phyloP scores from a whole-genome alignment of 1,140 invertebrate species.

The Holotrichia oblita region DNA sequence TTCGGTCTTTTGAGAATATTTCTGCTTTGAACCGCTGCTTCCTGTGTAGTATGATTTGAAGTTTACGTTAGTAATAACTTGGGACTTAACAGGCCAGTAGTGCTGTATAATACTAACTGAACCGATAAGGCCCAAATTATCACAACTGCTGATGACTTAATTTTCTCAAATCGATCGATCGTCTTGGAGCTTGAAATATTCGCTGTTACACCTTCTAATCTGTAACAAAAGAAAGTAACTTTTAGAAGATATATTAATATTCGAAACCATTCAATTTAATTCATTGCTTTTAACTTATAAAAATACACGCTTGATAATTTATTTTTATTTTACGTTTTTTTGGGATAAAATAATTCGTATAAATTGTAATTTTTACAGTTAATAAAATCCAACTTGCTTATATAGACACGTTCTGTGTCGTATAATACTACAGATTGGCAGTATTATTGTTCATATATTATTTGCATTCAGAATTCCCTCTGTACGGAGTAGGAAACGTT shows the following conservation, averaged over 20 bases:
- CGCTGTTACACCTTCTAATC: background rate
- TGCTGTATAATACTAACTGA: conserved; percentile 56
- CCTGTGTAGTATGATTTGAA: background rate
- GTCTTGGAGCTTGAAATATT: background rate
- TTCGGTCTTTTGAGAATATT: background rate
- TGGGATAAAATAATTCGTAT: background rate
- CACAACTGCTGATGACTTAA: conserved; percentile 31
- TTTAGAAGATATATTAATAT: background rate
- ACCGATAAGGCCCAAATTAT: conserved; percentile 59
- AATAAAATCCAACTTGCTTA: background rate
- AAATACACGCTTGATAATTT: too few species aligned
- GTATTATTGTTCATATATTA: conserved; percentile 5
- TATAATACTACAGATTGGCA: background rate
- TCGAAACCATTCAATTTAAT: too few species aligned
- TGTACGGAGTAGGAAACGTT: background rate
- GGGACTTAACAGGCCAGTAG: conserved; percentile 62
- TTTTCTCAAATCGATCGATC: too few species aligned
- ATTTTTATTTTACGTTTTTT: too few species aligned
- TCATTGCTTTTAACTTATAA: too few species aligned
- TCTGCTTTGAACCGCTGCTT: background rate
- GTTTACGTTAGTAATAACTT: conserved; percentile 51
- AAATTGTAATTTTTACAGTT: background rate
- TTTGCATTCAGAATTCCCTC: background rate
- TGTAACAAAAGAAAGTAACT: background rate
- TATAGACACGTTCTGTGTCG: background rate